Conservation (phyloP, 2,888 invertebrate species). For the Eilema depressum region DNA sequence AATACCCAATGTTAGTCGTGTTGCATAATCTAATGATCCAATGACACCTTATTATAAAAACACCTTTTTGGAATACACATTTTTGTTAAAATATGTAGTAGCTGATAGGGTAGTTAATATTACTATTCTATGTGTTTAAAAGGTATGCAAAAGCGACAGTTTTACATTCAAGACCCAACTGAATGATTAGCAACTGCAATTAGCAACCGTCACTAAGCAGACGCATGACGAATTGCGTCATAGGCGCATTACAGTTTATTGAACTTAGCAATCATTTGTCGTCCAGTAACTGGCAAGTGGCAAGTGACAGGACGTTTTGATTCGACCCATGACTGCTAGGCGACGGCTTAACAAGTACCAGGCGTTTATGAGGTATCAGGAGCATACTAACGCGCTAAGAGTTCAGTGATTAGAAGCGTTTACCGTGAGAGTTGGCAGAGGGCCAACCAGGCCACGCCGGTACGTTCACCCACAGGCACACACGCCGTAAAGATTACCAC, state of each 20-base stretch:
- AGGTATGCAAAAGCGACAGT: neutral
- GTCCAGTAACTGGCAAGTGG: slow-evolving; percentile 34
- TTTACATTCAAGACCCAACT: neutral
- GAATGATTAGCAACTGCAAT: slow-evolving; percentile 29
- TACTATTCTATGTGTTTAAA: neutral
- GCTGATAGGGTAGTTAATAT: too few species aligned
- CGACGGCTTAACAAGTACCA: slow-evolving; percentile 72
- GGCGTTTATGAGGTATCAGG: slow-evolving; percentile 79
- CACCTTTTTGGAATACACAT: neutral
- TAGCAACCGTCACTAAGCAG: slow-evolving; percentile 30
- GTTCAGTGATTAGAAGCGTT: slow-evolving; percentile 81
- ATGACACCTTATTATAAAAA: slow-evolving; percentile 20
- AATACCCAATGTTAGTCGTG: slow-evolving; percentile 53
- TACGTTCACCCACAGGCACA: slow-evolving; percentile 78
- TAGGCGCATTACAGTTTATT: slow-evolving; percentile 41
- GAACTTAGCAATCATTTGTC: slow-evolving; percentile 45
- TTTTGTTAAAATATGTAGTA: too few species aligned
- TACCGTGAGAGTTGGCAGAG: slow-evolving; percentile 82
- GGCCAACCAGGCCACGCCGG: slow-evolving; percentile 82
- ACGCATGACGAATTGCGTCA: slow-evolving; percentile 40
- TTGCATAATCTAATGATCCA: slow-evolving; percentile 54
- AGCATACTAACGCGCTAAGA: slow-evolving; percentile 77
- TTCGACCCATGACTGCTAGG: slow-evolving; percentile 57
- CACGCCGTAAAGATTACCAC: slow-evolving; percentile 70
- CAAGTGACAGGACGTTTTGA: slow-evolving; percentile 36